A percentile compares a stretch with the other conserved stretches of the same genome.
These are phyloP conservation scores for Linnaemya vulpina DNA, from an alignment of 2,888 invertebrate genomes.

Conservation along the genomic window DNA sequence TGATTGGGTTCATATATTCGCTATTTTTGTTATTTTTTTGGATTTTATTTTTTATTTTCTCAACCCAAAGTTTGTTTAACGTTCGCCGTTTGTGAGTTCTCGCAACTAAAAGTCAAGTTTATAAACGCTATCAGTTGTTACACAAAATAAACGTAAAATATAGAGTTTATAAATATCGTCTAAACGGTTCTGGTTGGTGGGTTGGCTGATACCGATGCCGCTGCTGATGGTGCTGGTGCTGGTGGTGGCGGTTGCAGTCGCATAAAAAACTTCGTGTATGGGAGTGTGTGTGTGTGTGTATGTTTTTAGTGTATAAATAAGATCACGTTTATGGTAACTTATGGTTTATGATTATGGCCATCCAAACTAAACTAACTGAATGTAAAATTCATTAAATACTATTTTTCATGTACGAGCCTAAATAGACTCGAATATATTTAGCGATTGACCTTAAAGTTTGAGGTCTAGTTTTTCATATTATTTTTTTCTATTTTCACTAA, in stretches of 20 bases:
- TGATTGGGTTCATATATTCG: constrained; percentile 64
- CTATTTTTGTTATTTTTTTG: neutral
- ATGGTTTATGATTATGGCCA: constrained; percentile 68
- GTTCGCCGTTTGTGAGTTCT: constrained; percentile 33
- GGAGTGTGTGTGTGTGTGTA: neutral
- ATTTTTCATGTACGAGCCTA: constrained; percentile 59
- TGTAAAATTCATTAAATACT: constrained; percentile 66
- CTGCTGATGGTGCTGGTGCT: constrained; percentile 4
- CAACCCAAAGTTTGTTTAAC: neutral
- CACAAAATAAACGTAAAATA: constrained; percentile 43
- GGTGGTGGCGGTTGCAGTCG: constrained; percentile 8
- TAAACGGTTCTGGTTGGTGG: constrained; percentile 49
- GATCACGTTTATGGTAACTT: constrained; percentile 72
- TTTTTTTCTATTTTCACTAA: neutral
- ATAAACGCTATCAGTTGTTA: constrained; percentile 50
- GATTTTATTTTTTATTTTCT: constrained; percentile 38
- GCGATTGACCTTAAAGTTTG: constrained; percentile 55
- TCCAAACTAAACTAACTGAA: constrained; percentile 41
- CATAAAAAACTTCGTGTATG: neutral
- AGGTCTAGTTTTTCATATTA: constrained; percentile 26
- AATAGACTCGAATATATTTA: constrained; percentile 53
- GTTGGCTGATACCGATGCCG: neutral
- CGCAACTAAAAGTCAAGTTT: constrained; percentile 56
- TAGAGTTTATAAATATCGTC: constrained; percentile 66
- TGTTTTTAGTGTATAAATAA: constrained; percentile 65